These are phyloP conservation scores for Sceloporus tristichus DNA, from an alignment of 2,113 vertebrate genomes.

Conservation along the genomic window DNA sequence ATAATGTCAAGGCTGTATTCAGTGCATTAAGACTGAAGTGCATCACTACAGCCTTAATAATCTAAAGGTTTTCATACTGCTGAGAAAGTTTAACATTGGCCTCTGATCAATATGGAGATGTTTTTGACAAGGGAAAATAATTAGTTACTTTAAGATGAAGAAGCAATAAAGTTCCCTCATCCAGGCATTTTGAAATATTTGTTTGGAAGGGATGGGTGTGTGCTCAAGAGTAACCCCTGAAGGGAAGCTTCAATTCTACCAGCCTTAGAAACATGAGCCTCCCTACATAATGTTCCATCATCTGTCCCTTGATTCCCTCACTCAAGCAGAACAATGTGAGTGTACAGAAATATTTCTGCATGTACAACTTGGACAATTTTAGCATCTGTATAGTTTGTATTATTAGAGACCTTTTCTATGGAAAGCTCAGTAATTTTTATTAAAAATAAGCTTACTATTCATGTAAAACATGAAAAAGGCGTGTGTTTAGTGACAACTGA, in stretches of 20 bases:
- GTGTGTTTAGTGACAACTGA: conserved; percentile 71
- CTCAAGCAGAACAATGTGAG: conserved; percentile 80
- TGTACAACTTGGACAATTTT: conserved; percentile 74
- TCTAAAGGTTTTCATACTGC: conserved; percentile 46
- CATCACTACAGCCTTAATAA: conserved; percentile 49
- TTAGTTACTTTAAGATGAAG: conserved; percentile 48
- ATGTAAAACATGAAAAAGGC: conserved; percentile 83
- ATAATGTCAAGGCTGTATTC: conserved; percentile 44
- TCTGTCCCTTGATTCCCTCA: conserved; percentile 71
- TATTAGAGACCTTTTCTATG: conserved; percentile 83
- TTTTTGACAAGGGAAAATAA: conserved; percentile 46
- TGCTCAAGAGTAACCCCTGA: conserved; percentile 52
- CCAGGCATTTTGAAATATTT: conserved; percentile 59
- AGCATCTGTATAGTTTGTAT: conserved; percentile 81
- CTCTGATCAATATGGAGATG: conserved; percentile 46
- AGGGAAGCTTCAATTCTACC: conserved; percentile 51
- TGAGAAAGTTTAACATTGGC: conserved; percentile 46
- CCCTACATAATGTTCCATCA: conserved; percentile 56
- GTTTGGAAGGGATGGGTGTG: conserved; percentile 50
- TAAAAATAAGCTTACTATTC: conserved; percentile 83
- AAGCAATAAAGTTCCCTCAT: conserved; percentile 60
- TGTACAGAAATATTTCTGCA: conserved; percentile 80
- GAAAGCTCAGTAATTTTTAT: conserved; percentile 86
- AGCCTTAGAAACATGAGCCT: conserved; percentile 46
- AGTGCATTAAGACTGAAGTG: conserved; percentile 53